Evolutionary conservation across 2,797 vertebrate species (phyloP).

Genomic region (Neopelma chrysocephalum): DNA sequence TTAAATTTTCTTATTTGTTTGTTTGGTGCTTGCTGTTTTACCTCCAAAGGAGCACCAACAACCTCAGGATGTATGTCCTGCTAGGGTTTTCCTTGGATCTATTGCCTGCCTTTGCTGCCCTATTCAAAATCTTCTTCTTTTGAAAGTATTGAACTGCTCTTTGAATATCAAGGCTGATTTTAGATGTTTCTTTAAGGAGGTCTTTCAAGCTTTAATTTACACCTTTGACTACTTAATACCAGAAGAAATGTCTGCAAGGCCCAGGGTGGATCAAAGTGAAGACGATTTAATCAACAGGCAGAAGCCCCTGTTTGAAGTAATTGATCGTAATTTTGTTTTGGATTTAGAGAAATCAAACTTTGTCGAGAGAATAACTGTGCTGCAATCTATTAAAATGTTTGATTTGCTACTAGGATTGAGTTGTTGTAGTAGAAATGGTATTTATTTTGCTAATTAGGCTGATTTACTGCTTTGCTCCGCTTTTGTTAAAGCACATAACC

Average conservation of each 20-base stretch:
- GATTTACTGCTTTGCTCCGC: neutral
- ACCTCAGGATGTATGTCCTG: neutral
- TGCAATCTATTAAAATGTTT: conserved; percentile 13
- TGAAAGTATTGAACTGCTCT: neutral
- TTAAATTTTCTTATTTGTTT: neutral
- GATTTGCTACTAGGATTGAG: neutral
- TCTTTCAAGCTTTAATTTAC: conserved; percentile 27
- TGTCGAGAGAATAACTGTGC: neutral
- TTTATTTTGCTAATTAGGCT: neutral
- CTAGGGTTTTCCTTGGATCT: neutral
- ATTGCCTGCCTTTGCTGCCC: neutral
- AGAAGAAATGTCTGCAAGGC: neutral
- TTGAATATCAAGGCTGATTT: neutral
- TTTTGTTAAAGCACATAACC: neutral
- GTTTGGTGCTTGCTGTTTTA: neutral
- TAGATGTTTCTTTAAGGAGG: neutral
- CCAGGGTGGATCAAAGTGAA: neutral
- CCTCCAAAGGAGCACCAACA: neutral
- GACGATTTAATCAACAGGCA: neutral
- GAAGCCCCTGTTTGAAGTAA: conserved; percentile 16
- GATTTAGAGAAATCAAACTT: conserved; percentile 20
- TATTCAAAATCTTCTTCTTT: neutral
- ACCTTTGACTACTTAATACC: neutral
- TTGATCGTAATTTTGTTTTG: conserved; percentile 32
- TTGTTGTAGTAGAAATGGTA: neutral